Evolutionary conservation across 2,113 vertebrate species (phyloP).

Genomic region (Cyprinus carpio): DNA sequence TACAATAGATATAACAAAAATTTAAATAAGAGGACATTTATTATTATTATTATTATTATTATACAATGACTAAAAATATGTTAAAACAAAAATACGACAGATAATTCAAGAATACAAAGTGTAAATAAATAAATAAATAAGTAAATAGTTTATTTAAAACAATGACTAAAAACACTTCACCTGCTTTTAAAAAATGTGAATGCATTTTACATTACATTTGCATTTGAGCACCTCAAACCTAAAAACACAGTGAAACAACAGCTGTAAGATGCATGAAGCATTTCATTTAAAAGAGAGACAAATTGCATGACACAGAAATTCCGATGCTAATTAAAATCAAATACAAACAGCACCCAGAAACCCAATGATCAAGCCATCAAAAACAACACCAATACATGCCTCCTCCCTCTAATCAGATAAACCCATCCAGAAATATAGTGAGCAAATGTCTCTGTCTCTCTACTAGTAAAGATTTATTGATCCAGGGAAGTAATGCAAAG

Average conservation of each 20-base stretch:
- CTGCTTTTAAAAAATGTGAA: no score
- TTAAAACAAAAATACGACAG: not conserved
- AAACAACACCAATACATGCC: not conserved
- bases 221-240: not conserved
- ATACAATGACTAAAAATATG: not conserved
- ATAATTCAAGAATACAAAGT: not conserved
- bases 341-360: not conserved
- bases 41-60: no score
- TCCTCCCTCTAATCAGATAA: constrained; percentile 12
- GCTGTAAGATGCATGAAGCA: not conserved
- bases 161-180: not conserved
- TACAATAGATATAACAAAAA: no score
- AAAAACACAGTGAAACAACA: not conserved
- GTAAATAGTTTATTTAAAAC: not conserved
- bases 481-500: constrained; percentile 62
- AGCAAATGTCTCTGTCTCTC: constrained; percentile 19
- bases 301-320: not conserved
- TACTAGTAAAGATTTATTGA: constrained; percentile 64
- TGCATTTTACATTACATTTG: no score
- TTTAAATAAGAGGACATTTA: no score
- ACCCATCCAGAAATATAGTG: not conserved
- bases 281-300: not conserved
- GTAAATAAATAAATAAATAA: no score
- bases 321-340: not conserved
- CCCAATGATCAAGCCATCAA: not conserved